phyloP scores from a whole-genome alignment of 2,888 invertebrate species.

The Sinhomidia bicolor region DNA sequence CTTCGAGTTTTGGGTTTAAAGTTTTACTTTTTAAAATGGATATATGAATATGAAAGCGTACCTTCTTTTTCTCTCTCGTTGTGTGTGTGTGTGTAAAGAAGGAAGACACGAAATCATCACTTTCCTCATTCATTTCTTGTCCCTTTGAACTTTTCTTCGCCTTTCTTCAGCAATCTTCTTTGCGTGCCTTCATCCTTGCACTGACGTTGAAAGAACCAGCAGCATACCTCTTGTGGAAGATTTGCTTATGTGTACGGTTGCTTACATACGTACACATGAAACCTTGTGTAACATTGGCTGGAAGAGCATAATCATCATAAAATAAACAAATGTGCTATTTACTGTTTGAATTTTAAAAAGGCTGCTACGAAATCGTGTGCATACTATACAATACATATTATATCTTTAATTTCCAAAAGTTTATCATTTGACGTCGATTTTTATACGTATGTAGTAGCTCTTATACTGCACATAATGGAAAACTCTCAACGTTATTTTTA shows the following conservation, averaged over 20 bases:
- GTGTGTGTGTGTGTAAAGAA: neutral
- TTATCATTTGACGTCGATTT: neutral
- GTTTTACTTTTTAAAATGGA: neutral
- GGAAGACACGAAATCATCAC: constrained; percentile 28
- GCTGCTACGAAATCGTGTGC: neutral
- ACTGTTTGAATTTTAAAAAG: constrained; percentile 54
- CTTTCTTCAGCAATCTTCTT: constrained; percentile 32
- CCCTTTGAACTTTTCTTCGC: constrained; percentile 25
- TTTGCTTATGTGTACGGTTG: no score
- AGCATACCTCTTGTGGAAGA: neutral
- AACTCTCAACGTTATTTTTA: neutral
- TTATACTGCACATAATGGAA: neutral
- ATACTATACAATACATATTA: neutral
- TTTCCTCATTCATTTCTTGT: constrained; percentile 25
- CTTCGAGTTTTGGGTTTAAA: no score
- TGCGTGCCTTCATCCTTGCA: constrained; percentile 25
- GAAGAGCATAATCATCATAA: constrained; percentile 10
- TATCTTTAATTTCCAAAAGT: neutral
- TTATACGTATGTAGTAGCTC: neutral
- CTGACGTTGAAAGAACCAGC: neutral
- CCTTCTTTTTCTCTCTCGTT: no score
- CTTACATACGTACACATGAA: neutral
- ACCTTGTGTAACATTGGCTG: neutral
- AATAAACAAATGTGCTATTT: constrained; percentile 56
- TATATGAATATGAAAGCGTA: no score